Conservation (phyloP, 2,888 invertebrate genomes). For the Drosophila mulleri region DNA sequence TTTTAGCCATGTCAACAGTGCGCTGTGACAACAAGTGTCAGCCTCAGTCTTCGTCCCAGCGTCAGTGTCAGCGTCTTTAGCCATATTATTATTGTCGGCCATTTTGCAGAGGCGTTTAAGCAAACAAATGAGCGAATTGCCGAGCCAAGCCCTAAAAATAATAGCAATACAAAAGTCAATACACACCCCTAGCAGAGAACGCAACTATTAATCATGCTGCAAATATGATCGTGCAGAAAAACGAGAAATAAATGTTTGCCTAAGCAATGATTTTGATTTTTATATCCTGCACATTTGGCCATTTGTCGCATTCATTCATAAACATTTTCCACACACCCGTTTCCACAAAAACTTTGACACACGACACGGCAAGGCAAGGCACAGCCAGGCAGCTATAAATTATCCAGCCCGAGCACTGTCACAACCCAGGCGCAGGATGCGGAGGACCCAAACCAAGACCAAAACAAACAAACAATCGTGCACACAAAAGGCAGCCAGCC, state of each 20-base stretch:
- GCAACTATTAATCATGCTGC: constrained; percentile 77
- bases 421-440: constrained; percentile 46
- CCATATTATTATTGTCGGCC: constrained; percentile 34
- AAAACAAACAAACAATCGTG: constrained; percentile 72
- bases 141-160: neutral
- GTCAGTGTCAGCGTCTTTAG: constrained; percentile 51
- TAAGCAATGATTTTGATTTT: constrained; percentile 76
- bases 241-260: constrained; percentile 76
- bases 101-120: constrained; percentile 62
- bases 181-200: constrained; percentile 47
- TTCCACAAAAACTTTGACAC: constrained; percentile 73
- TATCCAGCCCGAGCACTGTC: constrained; percentile 63
- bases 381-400: constrained; percentile 65
- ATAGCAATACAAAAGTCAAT: constrained; percentile 73
- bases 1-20: constrained; percentile 65
- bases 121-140: constrained; percentile 52
- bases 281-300: constrained; percentile 50
- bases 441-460: constrained; percentile 54
- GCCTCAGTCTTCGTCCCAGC: constrained; percentile 38
- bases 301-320: constrained; percentile 74
- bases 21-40: constrained; percentile 77
- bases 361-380: constrained; percentile 62
- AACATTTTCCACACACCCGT: constrained; percentile 63
- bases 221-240: constrained; percentile 61
- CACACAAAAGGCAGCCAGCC: constrained; percentile 26